Evolutionary conservation across 2,888 invertebrate genomes (phyloP).

Genomic region (Antheraea assamensis): DNA sequence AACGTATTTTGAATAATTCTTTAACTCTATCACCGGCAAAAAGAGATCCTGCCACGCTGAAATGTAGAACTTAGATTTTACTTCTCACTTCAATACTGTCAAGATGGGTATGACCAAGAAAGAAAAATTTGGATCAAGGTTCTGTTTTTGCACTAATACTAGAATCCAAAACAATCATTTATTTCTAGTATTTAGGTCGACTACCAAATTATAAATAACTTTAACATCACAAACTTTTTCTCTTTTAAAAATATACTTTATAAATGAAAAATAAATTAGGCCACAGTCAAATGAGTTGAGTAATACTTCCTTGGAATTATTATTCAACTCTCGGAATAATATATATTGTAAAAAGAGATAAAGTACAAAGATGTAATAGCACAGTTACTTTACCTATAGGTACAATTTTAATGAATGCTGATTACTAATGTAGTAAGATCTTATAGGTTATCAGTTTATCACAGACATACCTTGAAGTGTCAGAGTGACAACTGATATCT

Average conservation of each 20-base stretch:
- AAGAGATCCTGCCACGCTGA: conserved; percentile 89
- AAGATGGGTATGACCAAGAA: no score
- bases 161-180: no score
- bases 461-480: conserved; percentile 41
- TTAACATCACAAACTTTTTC: not conserved
- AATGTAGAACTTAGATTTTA: conserved; percentile 37
- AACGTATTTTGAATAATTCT: conserved; percentile 86
- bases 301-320: not conserved
- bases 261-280: not conserved
- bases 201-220: no score
- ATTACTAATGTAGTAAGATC: not conserved
- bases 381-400: not conserved
- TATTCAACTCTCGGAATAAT: not conserved
- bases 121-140: no score
- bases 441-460: conserved; percentile 35
- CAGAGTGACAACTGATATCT: conserved; percentile 43
- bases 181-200: no score
- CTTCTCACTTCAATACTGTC: no score
- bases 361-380: not conserved
- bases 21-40: conserved; percentile 87
- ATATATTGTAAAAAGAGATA: no score
- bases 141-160: not conserved
- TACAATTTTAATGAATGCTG: conserved; percentile 2
- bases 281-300: not conserved
- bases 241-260: not conserved